Conservation (phyloP, 2,797 vertebrate species). For the Chelon labrosus region DNA sequence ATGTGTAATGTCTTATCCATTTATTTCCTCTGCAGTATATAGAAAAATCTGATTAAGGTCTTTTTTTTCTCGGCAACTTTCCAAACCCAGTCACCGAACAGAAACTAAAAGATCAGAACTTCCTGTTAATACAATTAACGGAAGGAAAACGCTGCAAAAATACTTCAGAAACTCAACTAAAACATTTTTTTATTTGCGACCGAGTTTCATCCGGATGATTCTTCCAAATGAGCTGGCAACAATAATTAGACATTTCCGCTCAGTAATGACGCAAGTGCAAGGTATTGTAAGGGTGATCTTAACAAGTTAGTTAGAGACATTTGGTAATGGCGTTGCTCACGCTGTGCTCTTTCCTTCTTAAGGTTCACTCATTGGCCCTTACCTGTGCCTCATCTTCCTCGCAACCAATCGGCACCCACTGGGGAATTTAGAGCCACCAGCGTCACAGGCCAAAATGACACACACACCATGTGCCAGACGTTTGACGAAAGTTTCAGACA, state of each 20-base stretch:
- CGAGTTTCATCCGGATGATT: conserved; percentile 53
- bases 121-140: conserved; percentile 6
- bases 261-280: conserved; percentile 77
- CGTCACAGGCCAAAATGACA: conserved; percentile 84
- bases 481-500: conserved; percentile 84
- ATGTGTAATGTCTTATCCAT: too few species aligned
- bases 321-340: conserved; percentile 75
- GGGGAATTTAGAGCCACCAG: conserved; percentile 78
- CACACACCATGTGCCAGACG: conserved; percentile 84
- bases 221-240: conserved; percentile 72
- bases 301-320: conserved; percentile 70
- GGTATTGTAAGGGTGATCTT: conserved; percentile 71
- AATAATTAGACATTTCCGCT: conserved; percentile 69
- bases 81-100: neutral
- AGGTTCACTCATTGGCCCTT: conserved; percentile 68
- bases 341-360: conserved; percentile 58
- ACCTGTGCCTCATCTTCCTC: conserved; percentile 78
- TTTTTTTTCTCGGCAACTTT: neutral
- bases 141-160: neutral
- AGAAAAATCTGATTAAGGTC: too few species aligned
- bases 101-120: neutral
- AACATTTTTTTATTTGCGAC: conserved; percentile 36
- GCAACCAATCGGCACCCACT: conserved; percentile 70
- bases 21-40: too few species aligned
- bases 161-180: neutral